Percentiles rank a stretch among this genome's conserved stretches.
phyloP scores from a whole-genome alignment of 2,113 vertebrate species.

The Tichodroma muraria region DNA sequence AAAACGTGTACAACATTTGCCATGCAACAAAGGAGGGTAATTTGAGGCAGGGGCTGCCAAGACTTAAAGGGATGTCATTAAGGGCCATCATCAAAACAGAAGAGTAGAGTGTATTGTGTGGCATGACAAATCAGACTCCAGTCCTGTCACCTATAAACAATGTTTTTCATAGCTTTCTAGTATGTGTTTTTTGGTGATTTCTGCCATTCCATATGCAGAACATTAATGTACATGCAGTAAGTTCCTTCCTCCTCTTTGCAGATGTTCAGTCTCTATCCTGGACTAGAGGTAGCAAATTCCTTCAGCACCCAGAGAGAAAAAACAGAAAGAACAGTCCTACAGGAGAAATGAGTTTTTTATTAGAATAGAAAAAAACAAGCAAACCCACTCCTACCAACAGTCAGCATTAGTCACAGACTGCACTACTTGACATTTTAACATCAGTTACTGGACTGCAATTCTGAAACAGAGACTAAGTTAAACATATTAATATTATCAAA shows the following conservation, averaged over 20 bases:
- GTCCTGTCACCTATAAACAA: neutral
- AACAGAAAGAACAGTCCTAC: neutral
- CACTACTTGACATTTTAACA: neutral
- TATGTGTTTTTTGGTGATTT: neutral
- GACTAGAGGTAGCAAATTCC: neutral
- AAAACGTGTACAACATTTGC: accelerated
- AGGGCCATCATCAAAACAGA: neutral
- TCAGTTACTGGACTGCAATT: neutral
- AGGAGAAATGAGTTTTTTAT: neutral
- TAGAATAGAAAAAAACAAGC: neutral
- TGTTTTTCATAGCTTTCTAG: neutral
- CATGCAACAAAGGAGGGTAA: neutral
- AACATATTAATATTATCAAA: neutral
- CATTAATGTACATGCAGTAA: neutral
- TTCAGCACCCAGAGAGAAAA: neutral
- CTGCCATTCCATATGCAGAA: neutral
- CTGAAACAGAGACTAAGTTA: neutral
- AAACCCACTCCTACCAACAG: neutral
- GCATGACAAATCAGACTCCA: neutral
- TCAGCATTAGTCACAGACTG: neutral
- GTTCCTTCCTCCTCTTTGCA: neutral
- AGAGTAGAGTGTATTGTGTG: neutral
- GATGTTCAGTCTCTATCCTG: neutral
- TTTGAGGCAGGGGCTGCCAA: neutral
- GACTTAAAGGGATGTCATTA: neutral